A percentile compares a stretch with the other conserved stretches of the same genome.
These are phyloP conservation scores for Pelvicachromis taeniatus DNA, from an alignment of 2,113 vertebrate species.

Conservation along the genomic window DNA sequence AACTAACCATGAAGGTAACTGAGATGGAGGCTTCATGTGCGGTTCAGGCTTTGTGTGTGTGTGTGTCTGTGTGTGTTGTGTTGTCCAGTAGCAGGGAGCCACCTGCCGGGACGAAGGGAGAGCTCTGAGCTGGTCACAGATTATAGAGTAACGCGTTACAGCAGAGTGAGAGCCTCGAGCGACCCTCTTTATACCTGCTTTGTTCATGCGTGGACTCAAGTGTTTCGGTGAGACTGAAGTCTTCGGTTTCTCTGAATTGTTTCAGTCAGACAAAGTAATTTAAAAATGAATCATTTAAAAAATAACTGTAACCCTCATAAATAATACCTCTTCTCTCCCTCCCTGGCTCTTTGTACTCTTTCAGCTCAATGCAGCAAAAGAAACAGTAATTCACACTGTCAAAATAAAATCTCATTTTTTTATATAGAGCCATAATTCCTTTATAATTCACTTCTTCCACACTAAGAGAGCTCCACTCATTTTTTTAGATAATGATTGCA, in stretches of 20 bases:
- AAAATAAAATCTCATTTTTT: not conserved
- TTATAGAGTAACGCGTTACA: slow-evolving; percentile 13
- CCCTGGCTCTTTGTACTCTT: not conserved
- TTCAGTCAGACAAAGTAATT: not conserved
- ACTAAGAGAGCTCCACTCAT: not conserved
- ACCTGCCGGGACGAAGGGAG: slow-evolving; percentile 62
- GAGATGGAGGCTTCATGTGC: not conserved
- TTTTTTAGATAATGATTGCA: not conserved
- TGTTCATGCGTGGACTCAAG: not conserved
- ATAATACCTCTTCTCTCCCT: not conserved
- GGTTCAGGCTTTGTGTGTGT: not conserved
- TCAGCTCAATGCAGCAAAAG: not conserved
- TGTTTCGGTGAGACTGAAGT: not conserved
- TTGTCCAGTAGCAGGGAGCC: slow-evolving; percentile 62
- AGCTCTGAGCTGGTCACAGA: not conserved
- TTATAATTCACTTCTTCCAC: not conserved
- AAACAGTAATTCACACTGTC: not conserved
- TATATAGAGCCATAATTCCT: not conserved
- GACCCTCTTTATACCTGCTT: not conserved
- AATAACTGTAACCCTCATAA: not conserved
- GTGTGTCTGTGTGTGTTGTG: not conserved
- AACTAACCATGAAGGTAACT: not conserved
- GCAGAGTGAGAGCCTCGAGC: not conserved
- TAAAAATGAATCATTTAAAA: not conserved
- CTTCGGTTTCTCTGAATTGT: not conserved